Base-by-base conservation (phyloP, 2,113 vertebrate species). In the Malurus cyaneus region DNA sequence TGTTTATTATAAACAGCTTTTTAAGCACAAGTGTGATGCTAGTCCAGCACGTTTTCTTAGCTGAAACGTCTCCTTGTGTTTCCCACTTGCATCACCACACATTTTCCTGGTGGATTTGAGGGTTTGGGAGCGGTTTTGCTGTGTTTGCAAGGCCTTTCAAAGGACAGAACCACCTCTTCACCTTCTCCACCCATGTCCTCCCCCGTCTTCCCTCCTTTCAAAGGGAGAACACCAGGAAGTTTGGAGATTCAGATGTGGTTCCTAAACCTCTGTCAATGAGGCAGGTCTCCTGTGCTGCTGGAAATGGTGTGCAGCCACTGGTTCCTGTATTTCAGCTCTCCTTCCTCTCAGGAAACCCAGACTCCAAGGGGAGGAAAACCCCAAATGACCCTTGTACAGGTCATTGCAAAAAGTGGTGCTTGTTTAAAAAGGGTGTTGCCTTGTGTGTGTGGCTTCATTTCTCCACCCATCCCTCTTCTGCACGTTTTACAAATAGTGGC, bases 321-420 rank as follows among this genome's bases (percentile, higher is more conserved):
- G 80, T 96, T 95, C 95, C 94, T 94, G 91, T 88, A 92, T 96
- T 93, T 97, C 86, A 94, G 62, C 83, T 92, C 82, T 93, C 41
- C 89, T 97, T 95, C 94, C 95, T 96, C 72, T 96, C 92, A 94
- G 93, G 92, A 97, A 96, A 90, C 79, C 34, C 82, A 67, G 88
- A 79, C 72, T 94, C 80, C 69, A 53, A 65, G 95, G 80, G 94
- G 92, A 93, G 94, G 94, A 97, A 94, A 78, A 64, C 93, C 92
- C 88, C 49, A 69, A 67, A 71, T 94, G 96, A 96, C 86, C 88
- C 60, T 49, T 86, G 49, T 32, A 25, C 80, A 23, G 88, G 73
- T 49, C 72, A 60, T 39, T 96, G 62, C 78, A 50, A 76, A 80
- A 88, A 78, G 73, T 56, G 89, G 71, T 86, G 52, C 53, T 88